A percentile compares a stretch with the other conserved stretches of the same genome.
phyloP scores from a whole-genome alignment of 2,113 vertebrate genomes.

The Ursus arctos region DNA sequence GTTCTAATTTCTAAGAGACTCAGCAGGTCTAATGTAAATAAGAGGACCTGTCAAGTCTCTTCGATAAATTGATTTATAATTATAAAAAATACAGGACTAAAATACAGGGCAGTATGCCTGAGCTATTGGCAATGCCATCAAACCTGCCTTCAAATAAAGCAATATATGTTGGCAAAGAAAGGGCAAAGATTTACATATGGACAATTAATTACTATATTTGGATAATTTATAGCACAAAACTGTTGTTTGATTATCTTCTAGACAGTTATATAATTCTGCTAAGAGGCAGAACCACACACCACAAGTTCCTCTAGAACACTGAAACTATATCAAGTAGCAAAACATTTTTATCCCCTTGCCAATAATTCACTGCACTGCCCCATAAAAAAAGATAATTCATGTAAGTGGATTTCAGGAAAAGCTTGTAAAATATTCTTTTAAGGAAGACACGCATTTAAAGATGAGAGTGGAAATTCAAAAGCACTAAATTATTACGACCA shows the following conservation, averaged over 20 bases:
- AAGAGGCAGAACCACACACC: neutral
- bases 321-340: slow-evolving; percentile 15
- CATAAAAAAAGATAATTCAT: neutral
- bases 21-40: slow-evolving; percentile 22
- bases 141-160: slow-evolving; percentile 6
- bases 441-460: neutral
- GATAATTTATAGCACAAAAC: neutral
- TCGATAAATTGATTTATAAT: neutral
- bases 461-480: slow-evolving; percentile 6
- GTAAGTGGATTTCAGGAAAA: slow-evolving; percentile 15
- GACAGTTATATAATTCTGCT: slow-evolving; percentile 21
- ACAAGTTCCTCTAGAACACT: neutral
- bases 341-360: slow-evolving; percentile 45
- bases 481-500: slow-evolving; percentile 20
- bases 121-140: neutral
- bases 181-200: neutral
- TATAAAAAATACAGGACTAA: slow-evolving; percentile 29
- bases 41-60: slow-evolving; percentile 23
- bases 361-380: slow-evolving; percentile 25
- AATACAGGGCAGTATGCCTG: neutral
- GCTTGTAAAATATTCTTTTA: slow-evolving; percentile 38
- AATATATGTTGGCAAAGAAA: slow-evolving; percentile 33
- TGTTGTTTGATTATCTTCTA: slow-evolving; percentile 28
- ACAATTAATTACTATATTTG: neutral
- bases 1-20: slow-evolving; percentile 38